Evolutionary conservation across 1,140 invertebrate genomes (phyloP).

Genomic region (Ceratoteleas bidentatus): DNA sequence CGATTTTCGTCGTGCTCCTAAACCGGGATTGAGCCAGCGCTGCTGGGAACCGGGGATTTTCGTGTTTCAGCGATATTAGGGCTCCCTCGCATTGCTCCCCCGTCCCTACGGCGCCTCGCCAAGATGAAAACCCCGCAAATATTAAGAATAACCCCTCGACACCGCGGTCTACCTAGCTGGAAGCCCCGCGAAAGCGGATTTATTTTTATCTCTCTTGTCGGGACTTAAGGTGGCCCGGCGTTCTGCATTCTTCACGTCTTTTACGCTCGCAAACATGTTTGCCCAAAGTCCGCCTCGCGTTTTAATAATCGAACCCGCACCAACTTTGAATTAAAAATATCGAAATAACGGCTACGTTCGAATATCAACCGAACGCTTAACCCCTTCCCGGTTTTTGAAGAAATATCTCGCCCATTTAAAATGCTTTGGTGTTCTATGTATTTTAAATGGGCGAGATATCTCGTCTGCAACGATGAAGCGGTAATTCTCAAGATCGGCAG

Average conservation of each 20-base stretch:
- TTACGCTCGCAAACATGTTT: slow-evolving; percentile 33
- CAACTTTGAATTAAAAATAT: no score
- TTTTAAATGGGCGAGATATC: no score
- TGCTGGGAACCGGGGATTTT: slow-evolving; percentile 62
- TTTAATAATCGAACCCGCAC: not conserved
- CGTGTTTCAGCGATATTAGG: slow-evolving; percentile 68
- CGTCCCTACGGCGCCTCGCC: slow-evolving; percentile 35
- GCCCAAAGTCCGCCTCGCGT: not conserved
- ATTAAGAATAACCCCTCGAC: slow-evolving; percentile 69
- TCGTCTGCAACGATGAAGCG: no score
- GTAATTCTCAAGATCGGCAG: no score
- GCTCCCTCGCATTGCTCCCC: slow-evolving; percentile 28
- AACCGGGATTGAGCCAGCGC: slow-evolving; percentile 58
- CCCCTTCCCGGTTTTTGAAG: no score
- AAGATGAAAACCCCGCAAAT: slow-evolving; percentile 66
- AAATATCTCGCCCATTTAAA: no score
- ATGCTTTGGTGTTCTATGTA: no score
- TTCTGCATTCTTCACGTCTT: slow-evolving; percentile 33
- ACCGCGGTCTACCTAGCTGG: slow-evolving; percentile 62
- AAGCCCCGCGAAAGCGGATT: slow-evolving; percentile 66
- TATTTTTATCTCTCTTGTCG: slow-evolving; percentile 63
- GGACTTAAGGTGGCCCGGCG: slow-evolving; percentile 23
- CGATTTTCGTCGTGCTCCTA: slow-evolving; percentile 65
- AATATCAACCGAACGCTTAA: no score
- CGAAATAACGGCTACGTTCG: no score